phyloP scores from a whole-genome alignment of 2,113 vertebrate genomes.

The Eupsittula cactorum region DNA sequence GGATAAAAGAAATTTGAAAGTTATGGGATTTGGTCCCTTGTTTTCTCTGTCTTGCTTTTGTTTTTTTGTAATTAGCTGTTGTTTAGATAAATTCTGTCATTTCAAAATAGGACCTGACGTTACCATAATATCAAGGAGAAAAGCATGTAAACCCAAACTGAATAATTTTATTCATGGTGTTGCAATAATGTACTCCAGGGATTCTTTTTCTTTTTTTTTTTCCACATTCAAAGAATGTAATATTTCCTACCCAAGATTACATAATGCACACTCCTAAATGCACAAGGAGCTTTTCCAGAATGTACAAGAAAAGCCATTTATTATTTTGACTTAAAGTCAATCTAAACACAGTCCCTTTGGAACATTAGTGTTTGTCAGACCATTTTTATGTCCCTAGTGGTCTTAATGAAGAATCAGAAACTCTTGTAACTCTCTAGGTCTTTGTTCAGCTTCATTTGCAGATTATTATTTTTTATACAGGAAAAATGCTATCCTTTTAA shows the following conservation, averaged over 20 bases:
- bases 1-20: background rate
- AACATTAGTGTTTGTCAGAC: constrained; percentile 6
- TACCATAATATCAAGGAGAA: background rate
- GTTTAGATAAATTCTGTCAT: background rate
- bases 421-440: background rate
- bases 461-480: background rate
- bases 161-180: background rate
- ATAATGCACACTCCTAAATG: background rate
- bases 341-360: background rate
- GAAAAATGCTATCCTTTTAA: background rate
- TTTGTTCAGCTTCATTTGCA: constrained; percentile 6
- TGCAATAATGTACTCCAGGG: background rate
- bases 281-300: background rate
- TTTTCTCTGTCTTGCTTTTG: background rate
- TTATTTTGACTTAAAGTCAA: constrained; percentile 46
- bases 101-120: background rate
- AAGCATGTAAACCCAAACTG: background rate
- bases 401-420: constrained; percentile 7
- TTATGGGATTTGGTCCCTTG: background rate
- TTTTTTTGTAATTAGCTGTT: background rate
- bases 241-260: background rate
- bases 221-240: background rate
- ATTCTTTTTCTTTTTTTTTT: background rate
- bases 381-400: background rate
- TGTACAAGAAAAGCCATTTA: background rate